Evolutionary conservation across 2,797 vertebrate genomes (phyloP).

Genomic region (Notoglanidium macrostoma): DNA sequence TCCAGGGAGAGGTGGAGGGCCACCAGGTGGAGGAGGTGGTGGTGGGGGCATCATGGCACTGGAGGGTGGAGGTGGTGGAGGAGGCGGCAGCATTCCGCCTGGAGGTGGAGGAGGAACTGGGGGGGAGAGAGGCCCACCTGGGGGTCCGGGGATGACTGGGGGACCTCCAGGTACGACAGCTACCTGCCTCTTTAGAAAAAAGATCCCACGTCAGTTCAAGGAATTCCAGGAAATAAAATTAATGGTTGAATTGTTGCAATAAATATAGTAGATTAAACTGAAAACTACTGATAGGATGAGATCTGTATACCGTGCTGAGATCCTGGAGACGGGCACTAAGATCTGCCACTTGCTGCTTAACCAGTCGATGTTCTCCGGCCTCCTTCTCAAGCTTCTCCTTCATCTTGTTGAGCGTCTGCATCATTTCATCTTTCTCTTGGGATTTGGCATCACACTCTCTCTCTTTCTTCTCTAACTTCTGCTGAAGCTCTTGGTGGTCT

Average conservation of each 20-base stretch:
- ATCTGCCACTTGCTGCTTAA: slow-evolving; percentile 92
- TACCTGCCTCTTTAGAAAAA: slow-evolving; percentile 61
- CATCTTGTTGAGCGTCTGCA: slow-evolving; percentile 99
- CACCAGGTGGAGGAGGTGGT: slow-evolving; percentile 82
- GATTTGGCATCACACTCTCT: slow-evolving; percentile 96
- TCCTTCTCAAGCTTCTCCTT: slow-evolving; percentile 98
- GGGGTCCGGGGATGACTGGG: slow-evolving; percentile 67
- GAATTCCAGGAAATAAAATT: not conserved
- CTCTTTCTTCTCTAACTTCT: slow-evolving; percentile 96
- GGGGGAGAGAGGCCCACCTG: slow-evolving; percentile 54
- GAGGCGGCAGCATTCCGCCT: slow-evolving; percentile 78
- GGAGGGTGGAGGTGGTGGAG: slow-evolving; percentile 68
- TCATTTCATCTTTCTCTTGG: slow-evolving; percentile 99
- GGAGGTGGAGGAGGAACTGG: slow-evolving; percentile 71
- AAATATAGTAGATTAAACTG: not conserved
- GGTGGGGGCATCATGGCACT: slow-evolving; percentile 66
- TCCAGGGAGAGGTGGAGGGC: slow-evolving; percentile 85
- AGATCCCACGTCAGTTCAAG: not conserved
- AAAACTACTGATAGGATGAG: not conserved
- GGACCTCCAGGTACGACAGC: slow-evolving; percentile 76
- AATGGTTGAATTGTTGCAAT: not conserved
- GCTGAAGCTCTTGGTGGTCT: slow-evolving; percentile 96
- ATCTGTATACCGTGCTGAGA: slow-evolving; percentile 84
- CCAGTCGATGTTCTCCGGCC: slow-evolving; percentile 88
- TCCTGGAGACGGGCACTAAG: slow-evolving; percentile 86